A percentile compares a stretch with the other conserved stretches of the same genome.
These are phyloP conservation scores for Metaphire vulgaris DNA, from an alignment of 1,140 invertebrate species.

Conservation along the genomic window DNA sequence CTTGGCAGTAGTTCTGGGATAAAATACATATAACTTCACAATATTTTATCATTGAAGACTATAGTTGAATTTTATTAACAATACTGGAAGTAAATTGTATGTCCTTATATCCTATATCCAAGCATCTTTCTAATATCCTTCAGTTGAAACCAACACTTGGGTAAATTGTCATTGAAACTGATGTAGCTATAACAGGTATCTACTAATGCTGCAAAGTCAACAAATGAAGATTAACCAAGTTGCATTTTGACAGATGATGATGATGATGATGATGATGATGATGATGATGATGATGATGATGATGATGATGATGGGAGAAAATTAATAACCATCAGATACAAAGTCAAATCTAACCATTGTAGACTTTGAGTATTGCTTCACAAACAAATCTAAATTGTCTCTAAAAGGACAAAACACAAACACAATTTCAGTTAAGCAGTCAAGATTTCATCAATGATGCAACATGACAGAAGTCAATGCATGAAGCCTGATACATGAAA, in stretches of 20 bases:
- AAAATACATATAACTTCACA: too few species aligned
- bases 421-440: not conserved
- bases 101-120: too few species aligned
- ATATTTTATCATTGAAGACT: too few species aligned
- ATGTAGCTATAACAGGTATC: too few species aligned
- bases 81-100: too few species aligned
- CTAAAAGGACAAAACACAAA: constrained; percentile 33
- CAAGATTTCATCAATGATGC: not conserved
- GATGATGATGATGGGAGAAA: not conserved
- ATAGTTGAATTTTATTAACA: too few species aligned
- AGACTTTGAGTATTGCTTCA: constrained; percentile 86
- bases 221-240: too few species aligned
- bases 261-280: not conserved
- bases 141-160: too few species aligned
- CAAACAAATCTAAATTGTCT: constrained; percentile 95
- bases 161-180: too few species aligned
- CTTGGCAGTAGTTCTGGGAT: too few species aligned
- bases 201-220: too few species aligned
- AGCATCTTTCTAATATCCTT: too few species aligned
- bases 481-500: not conserved
- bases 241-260: not conserved
- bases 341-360: constrained; percentile 55
- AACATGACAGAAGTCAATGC: not conserved
- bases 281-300: not conserved
- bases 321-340: not conserved